phyloP scores from a whole-genome alignment of 2,113 vertebrate species.

The Colius striatus region DNA sequence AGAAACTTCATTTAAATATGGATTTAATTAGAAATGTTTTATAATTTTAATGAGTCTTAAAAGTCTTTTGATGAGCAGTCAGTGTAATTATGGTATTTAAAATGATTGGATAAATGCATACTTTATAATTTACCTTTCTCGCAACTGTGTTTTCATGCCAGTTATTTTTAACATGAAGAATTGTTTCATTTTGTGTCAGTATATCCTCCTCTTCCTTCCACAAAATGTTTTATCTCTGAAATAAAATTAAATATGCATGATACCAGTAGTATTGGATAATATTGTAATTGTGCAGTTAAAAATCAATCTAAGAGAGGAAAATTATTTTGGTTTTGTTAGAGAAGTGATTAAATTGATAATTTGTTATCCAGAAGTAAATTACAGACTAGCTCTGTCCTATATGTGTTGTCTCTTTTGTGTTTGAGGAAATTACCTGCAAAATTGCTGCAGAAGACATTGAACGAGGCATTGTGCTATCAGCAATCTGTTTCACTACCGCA shows the following conservation, averaged over 20 bases:
- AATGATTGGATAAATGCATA: slow-evolving; percentile 81
- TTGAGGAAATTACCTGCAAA: slow-evolving; percentile 60
- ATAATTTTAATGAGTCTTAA: slow-evolving; percentile 82
- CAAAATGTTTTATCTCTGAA: slow-evolving; percentile 73
- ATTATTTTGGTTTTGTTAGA: slow-evolving; percentile 67
- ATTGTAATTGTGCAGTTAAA: slow-evolving; percentile 52
- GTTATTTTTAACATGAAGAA: slow-evolving; percentile 74
- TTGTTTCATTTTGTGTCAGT: slow-evolving; percentile 74
- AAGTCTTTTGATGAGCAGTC: slow-evolving; percentile 79
- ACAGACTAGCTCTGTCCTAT: background rate
- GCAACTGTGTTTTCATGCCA: slow-evolving; percentile 71
- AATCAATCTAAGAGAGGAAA: slow-evolving; percentile 58
- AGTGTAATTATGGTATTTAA: slow-evolving; percentile 82
- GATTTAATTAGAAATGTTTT: slow-evolving; percentile 83
- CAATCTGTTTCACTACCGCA: slow-evolving; percentile 40
- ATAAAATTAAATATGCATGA: slow-evolving; percentile 73
- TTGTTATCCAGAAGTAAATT: slow-evolving; percentile 52
- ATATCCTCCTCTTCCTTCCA: slow-evolving; percentile 63
- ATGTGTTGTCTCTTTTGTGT: slow-evolving; percentile 37
- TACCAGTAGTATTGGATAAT: slow-evolving; percentile 58
- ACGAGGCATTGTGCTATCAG: slow-evolving; percentile 39
- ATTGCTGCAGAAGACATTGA: slow-evolving; percentile 23
- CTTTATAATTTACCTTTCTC: slow-evolving; percentile 79
- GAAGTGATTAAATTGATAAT: slow-evolving; percentile 57
- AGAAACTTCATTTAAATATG: slow-evolving; percentile 81